Conservation (phyloP, 2,888 invertebrate genomes). For the Lasius platythorax region DNA sequence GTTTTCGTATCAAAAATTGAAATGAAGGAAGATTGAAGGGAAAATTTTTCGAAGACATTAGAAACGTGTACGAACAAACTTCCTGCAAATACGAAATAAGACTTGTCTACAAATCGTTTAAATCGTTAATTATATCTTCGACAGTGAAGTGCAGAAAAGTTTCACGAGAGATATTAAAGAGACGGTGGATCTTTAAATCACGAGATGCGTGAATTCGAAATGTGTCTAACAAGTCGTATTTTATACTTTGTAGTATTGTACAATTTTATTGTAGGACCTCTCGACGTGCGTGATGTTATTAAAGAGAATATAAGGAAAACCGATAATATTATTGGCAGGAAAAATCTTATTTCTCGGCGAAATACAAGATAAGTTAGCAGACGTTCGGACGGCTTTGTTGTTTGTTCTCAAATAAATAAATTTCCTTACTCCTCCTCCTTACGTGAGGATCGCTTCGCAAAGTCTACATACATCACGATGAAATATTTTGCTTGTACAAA, state of each 20-base stretch:
- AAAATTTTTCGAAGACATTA: not conserved
- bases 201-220: not conserved
- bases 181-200: not conserved
- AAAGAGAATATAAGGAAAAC: not conserved
- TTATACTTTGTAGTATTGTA: not conserved
- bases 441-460: not conserved
- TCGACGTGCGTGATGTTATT: not conserved
- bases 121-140: slow-evolving; percentile 30
- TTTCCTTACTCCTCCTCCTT: not conserved
- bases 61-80: not conserved
- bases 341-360: not conserved
- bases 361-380: not conserved
- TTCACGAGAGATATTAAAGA: not conserved
- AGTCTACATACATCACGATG: not conserved
- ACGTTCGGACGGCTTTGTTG: not conserved
- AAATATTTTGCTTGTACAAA: not conserved
- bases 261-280: not conserved
- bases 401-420: not conserved
- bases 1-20: not conserved
- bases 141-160: not conserved
- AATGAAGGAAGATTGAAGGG: not conserved
- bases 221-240: not conserved
- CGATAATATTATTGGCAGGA: not conserved
- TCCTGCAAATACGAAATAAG: not conserved
- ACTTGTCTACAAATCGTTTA: not conserved